Evolutionary conservation across 1,140 invertebrate species (phyloP).

Genomic region (Diabrotica virgifera): DNA sequence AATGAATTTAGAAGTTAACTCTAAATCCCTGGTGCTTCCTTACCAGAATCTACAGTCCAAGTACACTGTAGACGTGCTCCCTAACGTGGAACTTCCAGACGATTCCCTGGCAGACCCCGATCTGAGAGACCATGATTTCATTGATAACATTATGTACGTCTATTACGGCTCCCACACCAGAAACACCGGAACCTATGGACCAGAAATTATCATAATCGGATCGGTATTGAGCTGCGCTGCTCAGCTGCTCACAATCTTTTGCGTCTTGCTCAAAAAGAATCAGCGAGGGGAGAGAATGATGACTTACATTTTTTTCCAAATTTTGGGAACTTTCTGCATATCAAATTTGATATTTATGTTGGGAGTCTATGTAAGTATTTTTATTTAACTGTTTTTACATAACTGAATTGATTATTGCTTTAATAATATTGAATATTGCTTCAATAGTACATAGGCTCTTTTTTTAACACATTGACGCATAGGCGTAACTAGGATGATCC

Average conservation of each 20-base stretch:
- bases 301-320: conserved; percentile 44
- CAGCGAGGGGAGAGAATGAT: conserved; percentile 39
- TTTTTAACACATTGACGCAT: no score
- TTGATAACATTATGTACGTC: conserved; percentile 59
- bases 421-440: no score
- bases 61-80: conserved; percentile 41
- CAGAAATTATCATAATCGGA: conserved; percentile 47
- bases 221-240: conserved; percentile 45
- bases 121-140: conserved; percentile 53
- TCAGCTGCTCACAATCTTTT: conserved; percentile 45
- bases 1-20: conserved; percentile 26
- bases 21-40: conserved; percentile 44
- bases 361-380: conserved; percentile 50
- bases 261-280: conserved; percentile 44
- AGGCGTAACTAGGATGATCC: no score
- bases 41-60: conserved; percentile 40
- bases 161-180: conserved; percentile 52
- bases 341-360: conserved; percentile 52
- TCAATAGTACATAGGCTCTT: no score
- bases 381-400: no score
- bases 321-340: conserved; percentile 43
- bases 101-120: conserved; percentile 47
- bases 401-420: no score
- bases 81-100: conserved; percentile 44
- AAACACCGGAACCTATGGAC: conserved; percentile 42